These are phyloP conservation scores for Papilio xuthus DNA, from an alignment of 1,140 invertebrate species.

Conservation along the genomic window DNA sequence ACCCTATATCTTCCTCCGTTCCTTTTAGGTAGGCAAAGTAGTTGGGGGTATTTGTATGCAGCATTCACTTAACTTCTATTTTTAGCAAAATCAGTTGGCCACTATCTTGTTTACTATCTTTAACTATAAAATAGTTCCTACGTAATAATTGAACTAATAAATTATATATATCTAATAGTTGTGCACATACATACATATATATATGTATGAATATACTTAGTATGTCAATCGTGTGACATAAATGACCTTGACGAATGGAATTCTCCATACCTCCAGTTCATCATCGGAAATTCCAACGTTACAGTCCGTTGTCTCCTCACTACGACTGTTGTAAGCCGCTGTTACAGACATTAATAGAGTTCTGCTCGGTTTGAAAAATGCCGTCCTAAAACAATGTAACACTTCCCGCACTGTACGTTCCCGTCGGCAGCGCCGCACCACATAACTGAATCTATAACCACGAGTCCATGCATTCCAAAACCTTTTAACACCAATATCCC, in stretches of 20 bases:
- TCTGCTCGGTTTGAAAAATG: slow-evolving; percentile 61
- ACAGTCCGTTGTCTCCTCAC: slow-evolving; percentile 50
- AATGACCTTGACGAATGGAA: slow-evolving; percentile 33
- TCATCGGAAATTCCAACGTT: slow-evolving; percentile 68
- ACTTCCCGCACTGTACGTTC: slow-evolving; percentile 65
- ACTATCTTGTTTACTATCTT: no score
- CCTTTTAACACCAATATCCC: slow-evolving; percentile 56
- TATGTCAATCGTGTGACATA: slow-evolving; percentile 24
- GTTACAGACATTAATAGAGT: slow-evolving; percentile 69
- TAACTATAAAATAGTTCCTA: no score
- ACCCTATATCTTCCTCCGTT: no score
- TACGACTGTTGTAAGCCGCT: slow-evolving; percentile 66
- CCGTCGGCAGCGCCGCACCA: slow-evolving; percentile 60
- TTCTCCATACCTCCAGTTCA: slow-evolving; percentile 63
- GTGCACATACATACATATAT: not conserved
- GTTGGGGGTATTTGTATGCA: no score
- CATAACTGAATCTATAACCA: slow-evolving; percentile 57
- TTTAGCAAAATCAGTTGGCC: no score
- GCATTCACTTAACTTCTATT: no score
- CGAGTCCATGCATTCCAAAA: slow-evolving; percentile 68
- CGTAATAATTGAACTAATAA: no score
- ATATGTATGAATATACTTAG: not conserved
- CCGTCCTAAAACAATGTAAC: slow-evolving; percentile 64
- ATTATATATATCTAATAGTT: no score
- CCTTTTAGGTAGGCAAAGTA: no score